A percentile compares a stretch with the other conserved stretches of the same genome.
phyloP scores from a whole-genome alignment of 2,888 invertebrate genomes.

The Crioceris asparagi region DNA sequence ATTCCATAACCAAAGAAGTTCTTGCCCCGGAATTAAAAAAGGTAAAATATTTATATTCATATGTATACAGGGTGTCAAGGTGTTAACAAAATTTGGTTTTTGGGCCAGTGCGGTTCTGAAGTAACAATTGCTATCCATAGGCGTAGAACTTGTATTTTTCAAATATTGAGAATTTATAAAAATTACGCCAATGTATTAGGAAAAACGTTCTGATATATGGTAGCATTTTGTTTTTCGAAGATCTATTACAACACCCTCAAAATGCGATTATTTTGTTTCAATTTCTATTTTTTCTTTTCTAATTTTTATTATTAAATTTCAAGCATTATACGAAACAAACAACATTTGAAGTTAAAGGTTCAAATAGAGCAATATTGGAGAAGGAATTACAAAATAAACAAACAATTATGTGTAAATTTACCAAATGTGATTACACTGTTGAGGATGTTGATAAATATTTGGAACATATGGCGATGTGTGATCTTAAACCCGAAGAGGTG shows the following conservation, averaged over 20 bases:
- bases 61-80: too few relatives aligned
- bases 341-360: conserved; percentile 18
- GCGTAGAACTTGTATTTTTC: too few relatives aligned
- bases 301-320: conserved; percentile 11
- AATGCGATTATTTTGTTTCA: background rate
- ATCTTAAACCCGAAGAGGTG: conserved; percentile 24
- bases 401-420: conserved; percentile 29
- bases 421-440: conserved; percentile 29
- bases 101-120: too few relatives aligned
- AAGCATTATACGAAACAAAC: conserved; percentile 18
- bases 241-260: too few relatives aligned
- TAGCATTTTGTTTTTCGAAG: background rate
- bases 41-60: conserved; percentile 1
- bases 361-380: conserved; percentile 16
- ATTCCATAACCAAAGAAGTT: conserved; percentile 9
- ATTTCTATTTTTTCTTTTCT: background rate
- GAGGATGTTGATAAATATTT: conserved; percentile 23
- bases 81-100: too few relatives aligned
- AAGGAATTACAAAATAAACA: conserved; percentile 25
- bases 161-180: too few relatives aligned
- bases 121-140: too few relatives aligned
- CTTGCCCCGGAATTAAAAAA: conserved; percentile 4
- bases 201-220: too few relatives aligned
- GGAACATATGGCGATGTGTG: conserved; percentile 29
- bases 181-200: too few relatives aligned